phyloP scores from a whole-genome alignment of 2,113 vertebrate species.

The Eublepharis macularius region DNA sequence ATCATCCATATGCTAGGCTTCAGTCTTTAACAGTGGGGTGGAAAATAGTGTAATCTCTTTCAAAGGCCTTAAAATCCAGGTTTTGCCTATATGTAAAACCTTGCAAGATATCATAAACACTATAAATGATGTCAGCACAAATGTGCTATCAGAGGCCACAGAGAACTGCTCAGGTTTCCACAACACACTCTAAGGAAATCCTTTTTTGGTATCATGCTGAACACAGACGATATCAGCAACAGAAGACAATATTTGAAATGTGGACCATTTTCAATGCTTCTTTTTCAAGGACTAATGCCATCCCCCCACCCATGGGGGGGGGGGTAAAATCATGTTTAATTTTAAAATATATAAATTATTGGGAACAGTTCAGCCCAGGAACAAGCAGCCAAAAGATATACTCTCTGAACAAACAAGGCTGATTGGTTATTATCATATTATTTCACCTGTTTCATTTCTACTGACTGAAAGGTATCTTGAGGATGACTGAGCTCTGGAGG shows the following conservation, averaged over 20 bases:
- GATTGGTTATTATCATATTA: background rate
- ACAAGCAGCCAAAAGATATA: background rate
- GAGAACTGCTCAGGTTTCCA: constrained; percentile 33
- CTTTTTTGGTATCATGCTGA: constrained; percentile 41
- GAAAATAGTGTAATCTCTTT: constrained; percentile 52
- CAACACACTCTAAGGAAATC: constrained; percentile 49
- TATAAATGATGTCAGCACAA: constrained; percentile 48
- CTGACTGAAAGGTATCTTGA: background rate
- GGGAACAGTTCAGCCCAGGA: background rate
- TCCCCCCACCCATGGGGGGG: no score
- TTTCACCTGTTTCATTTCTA: background rate
- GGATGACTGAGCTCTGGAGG: background rate
- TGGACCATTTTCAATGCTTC: background rate
- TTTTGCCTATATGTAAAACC: constrained; percentile 30
- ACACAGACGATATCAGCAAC: constrained; percentile 36
- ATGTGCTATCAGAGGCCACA: constrained; percentile 39
- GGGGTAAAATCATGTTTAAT: background rate
- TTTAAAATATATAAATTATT: constrained; percentile 33
- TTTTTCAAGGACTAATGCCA: constrained; percentile 33
- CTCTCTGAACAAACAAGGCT: background rate
- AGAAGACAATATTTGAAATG: constrained; percentile 2
- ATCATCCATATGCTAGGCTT: constrained; percentile 31
- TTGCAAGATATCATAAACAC: constrained; percentile 50
- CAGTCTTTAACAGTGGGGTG: constrained; percentile 41
- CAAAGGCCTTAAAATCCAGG: constrained; percentile 38